Percentiles rank a stretch among this genome's conserved stretches.
Conservation (phyloP, 2,113 vertebrate genomes). For the Okapia johnstoni region DNA sequence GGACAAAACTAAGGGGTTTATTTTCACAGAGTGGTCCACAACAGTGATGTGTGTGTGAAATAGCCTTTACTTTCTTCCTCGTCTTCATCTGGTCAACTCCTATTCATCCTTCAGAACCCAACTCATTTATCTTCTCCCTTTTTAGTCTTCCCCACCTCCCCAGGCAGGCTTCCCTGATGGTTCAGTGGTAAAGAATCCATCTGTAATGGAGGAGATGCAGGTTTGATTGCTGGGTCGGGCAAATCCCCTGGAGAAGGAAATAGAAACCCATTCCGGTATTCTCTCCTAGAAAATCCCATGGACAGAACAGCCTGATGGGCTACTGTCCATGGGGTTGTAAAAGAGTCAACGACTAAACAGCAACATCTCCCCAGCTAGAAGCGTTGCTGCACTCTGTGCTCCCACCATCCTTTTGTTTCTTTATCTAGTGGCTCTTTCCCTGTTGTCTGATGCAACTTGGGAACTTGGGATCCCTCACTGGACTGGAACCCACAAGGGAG, state of each 20-base stretch:
- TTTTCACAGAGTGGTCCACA: neutral
- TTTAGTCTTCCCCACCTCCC: neutral
- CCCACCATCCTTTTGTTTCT: no score
- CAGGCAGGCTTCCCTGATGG: neutral
- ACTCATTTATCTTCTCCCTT: neutral
- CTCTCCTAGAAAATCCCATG: neutral
- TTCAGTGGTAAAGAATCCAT: neutral
- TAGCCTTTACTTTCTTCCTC: neutral
- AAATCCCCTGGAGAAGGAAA: neutral
- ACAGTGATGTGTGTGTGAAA: fast-evolving
- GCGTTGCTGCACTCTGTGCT: neutral
- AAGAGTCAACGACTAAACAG: neutral
- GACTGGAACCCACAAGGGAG: no score
- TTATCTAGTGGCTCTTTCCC: neutral
- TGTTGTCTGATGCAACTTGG: neutral
- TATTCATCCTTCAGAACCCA: neutral
- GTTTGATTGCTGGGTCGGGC: neutral
- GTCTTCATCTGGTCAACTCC: neutral
- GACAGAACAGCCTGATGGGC: neutral
- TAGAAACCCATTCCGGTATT: neutral
- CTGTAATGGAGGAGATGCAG: neutral
- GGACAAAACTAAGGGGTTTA: fast-evolving
- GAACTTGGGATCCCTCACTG: no score
- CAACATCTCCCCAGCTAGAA: neutral
- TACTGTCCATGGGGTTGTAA: neutral